Conservation (phyloP, 2,113 vertebrate genomes). For the Anseranas semipalmata region DNA sequence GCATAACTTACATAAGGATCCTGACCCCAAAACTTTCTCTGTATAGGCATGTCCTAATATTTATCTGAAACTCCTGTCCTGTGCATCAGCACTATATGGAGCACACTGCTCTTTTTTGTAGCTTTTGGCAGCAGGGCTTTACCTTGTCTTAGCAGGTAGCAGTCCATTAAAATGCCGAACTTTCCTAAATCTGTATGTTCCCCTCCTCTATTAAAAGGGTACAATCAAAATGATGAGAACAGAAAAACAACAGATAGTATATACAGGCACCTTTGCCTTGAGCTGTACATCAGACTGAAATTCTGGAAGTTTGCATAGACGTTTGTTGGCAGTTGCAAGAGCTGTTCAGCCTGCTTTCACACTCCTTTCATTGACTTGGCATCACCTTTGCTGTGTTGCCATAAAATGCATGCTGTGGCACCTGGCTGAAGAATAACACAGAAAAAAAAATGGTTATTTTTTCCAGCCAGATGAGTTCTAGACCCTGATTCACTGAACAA, state of each 20-base stretch:
- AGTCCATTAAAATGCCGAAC: neutral
- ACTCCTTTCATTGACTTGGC: too few relatives aligned
- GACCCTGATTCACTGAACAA: neutral
- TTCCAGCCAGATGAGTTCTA: neutral
- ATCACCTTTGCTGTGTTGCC: neutral
- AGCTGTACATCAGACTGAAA: neutral
- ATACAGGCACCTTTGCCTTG: neutral
- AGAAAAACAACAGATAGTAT: neutral
- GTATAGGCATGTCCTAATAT: neutral
- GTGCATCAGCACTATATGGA: neutral
- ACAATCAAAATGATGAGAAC: neutral
- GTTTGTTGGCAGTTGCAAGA: neutral
- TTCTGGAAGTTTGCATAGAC: neutral
- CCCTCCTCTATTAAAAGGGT: neutral
- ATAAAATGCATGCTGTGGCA: neutral
- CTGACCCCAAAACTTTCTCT: neutral
- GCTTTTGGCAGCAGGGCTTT: neutral
- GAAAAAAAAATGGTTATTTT: neutral
- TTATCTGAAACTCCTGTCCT: neutral
- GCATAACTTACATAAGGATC: neutral
- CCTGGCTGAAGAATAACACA: neutral
- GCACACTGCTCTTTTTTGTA: neutral
- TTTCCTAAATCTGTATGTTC: neutral
- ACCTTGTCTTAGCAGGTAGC: neutral
- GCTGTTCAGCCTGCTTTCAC: neutral